Evolutionary conservation across 2,797 vertebrate species (phyloP), one percentile per base, ranked within the genome.

Genomic region (Coregonus ussuriensis): DNA sequence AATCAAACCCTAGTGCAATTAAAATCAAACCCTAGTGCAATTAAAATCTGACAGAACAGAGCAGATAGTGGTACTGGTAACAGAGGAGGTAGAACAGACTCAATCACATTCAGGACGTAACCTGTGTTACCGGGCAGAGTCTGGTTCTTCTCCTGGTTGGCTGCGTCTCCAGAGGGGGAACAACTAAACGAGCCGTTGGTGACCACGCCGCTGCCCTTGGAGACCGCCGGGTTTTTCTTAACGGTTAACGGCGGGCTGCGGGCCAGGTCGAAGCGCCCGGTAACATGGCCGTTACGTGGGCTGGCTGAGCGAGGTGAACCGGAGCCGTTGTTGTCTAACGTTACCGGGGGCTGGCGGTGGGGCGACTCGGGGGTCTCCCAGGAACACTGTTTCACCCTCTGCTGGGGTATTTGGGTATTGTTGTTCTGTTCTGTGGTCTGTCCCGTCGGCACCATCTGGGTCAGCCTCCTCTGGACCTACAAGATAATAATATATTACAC

Each of bases 171-270:
- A 5, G 96, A 96, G 0, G 93, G 91, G 0, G 94, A 94, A 0
- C 96, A 97, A 94, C 98, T 99, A 87, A 99, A 99, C 21, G 98
- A 99, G 13, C 98, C 98, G 0, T 99, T 99, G 62, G 98, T 99
- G 74, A 99, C 98, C 18, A 99, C 99, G 21, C 97, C 98, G 0
- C 97, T 98, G 37, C 98, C 98, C 89, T 99, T 99, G 72, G 89
- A 97, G 87, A 98, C 98, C 1, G 97, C 97, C 0, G 97, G 97
- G 85, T 99, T 99, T 91, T 99, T 99, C 84, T 99, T 99, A 6
- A 99, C 93, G 0, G 83, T 95, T 69, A 96, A 91, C 0, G 97
- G 97, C 0, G 98, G 98, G 79, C 97, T 99, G 83, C 96, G 94
- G 1, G 94, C 91, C 67, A 95, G 84, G 72, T 99, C 97, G 0